Base-by-base conservation (phyloP, 2,888 invertebrate genomes). In the Metellina segmentata region DNA sequence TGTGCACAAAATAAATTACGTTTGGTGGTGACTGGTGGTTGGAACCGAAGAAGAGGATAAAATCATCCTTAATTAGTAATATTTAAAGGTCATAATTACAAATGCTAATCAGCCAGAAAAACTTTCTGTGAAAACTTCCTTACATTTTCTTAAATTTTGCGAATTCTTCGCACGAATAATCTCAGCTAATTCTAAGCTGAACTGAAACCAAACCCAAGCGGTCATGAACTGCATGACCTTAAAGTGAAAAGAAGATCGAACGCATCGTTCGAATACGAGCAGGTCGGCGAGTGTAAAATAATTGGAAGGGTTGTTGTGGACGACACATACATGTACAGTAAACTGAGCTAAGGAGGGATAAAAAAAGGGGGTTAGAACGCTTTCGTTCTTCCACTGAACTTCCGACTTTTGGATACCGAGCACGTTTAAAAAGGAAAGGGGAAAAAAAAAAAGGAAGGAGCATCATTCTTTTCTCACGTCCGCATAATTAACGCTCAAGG, bases 401-500 rank as follows among this genome's bases (percentile, higher is more conserved):
- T 71, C 7, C 71, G 71, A 71, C 20, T 20, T 75, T 7, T 48
- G 48, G 48, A 75, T 48, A 75, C 75, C 48, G 48, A 34, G 13
- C 61, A 61, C 61, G 9, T 61, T 61, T 9, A 16, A 8, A 61
- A n/a, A 78, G 78, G 78, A 78, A 52, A 78, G 19, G 52, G 16
- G 34, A 52, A n/a, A 78, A n/a, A 51, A 16, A 77, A 77, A 75
- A 77, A 77, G 49, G 61, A 83, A 71, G n/a, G n/a, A 6, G 51
- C 83, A 53, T 69, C 16, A 9, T 74, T 81, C 81, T 71, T 78
- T 53, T 83, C 71, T 85, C 20, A 51, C 49, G 52, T 72, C n/a
- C 70, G 48, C 70, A 70, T 89, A 85, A 89, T 89, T 89, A 89
- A 20, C 83, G 53, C 53, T 79, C 89, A 89, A 89, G 89, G 89